Conservation (phyloP, 2,797 vertebrate species). For the Apogon talboti region DNA sequence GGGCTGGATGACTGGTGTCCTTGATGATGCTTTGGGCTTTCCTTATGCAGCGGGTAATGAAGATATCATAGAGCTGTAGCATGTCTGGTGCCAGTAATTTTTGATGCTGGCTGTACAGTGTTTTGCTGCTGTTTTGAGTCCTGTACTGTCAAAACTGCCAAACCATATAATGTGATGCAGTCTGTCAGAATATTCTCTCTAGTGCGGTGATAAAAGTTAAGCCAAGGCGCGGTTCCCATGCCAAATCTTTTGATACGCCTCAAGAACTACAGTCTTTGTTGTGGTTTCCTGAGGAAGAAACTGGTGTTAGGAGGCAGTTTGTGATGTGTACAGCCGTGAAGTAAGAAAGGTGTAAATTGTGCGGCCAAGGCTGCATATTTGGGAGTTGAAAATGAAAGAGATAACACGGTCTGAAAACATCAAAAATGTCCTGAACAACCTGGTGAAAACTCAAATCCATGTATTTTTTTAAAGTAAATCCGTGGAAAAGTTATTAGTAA, state of each 20-base stretch:
- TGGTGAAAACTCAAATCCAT: too few species aligned
- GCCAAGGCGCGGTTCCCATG: conserved; percentile 23
- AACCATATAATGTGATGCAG: conserved; percentile 27
- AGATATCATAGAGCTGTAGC: conserved; percentile 61
- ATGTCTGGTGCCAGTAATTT: conserved; percentile 49
- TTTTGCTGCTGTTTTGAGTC: conserved; percentile 40
- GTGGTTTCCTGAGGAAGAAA: conserved; percentile 42
- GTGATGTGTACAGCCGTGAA: conserved; percentile 16
- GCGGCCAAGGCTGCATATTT: neutral
- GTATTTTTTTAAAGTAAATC: too few species aligned
- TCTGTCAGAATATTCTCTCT: conserved; percentile 39
- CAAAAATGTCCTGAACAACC: neutral
- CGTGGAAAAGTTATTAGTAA: too few species aligned
- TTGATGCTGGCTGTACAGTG: conserved; percentile 49
- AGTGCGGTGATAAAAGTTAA: conserved; percentile 36
- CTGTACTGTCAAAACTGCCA: conserved; percentile 43
- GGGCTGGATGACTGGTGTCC: conserved; percentile 73
- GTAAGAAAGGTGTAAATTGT: conserved; percentile 15
- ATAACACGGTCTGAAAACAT: neutral
- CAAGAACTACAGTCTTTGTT: conserved; percentile 33
- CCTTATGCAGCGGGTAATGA: conserved; percentile 66
- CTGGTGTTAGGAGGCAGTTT: conserved; percentile 17
- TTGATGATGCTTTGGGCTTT: conserved; percentile 72
- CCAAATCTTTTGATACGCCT: conserved; percentile 37
- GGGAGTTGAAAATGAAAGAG: neutral